Percentiles rank a stretch among this genome's conserved stretches.
These are phyloP conservation scores for Fistularia commersonii DNA, from an alignment of 2,797 vertebrate species.

Conservation along the genomic window DNA sequence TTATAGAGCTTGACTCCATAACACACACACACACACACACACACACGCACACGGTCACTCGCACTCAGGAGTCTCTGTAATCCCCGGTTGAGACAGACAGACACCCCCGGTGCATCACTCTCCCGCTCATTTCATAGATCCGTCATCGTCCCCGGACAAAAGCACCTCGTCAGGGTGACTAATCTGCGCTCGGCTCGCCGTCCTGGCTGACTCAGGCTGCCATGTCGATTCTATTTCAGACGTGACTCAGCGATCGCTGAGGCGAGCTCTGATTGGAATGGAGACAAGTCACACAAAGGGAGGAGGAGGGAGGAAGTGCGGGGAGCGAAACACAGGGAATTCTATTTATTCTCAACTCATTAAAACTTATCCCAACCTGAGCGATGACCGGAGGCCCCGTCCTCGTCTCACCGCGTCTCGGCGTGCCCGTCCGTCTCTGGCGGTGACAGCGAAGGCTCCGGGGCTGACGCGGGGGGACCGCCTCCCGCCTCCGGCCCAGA, in stretches of 20 bases:
- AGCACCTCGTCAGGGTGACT: constrained; percentile 66
- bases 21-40: constrained; percentile 26
- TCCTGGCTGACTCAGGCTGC: constrained; percentile 74
- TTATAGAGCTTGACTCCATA: constrained; percentile 49
- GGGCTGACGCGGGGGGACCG: constrained; percentile 42
- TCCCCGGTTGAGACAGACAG: constrained; percentile 57
- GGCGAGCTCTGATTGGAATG: constrained; percentile 65
- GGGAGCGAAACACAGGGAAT: constrained; percentile 18
- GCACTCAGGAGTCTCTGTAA: constrained; percentile 52
- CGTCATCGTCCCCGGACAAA: constrained; percentile 59
- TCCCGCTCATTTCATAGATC: constrained; percentile 55
- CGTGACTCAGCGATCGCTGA: constrained; percentile 62
- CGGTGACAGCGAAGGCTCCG: constrained; percentile 32
- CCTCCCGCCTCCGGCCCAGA: constrained; percentile 51
- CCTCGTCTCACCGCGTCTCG: constrained; percentile 18
- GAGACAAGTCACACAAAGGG: constrained; percentile 65
- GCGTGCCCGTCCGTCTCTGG: constrained; percentile 4
- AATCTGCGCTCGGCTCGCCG: constrained; percentile 63
- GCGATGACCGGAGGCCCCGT: constrained; percentile 29
- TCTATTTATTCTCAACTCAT: constrained; percentile 48
- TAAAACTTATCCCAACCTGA: constrained; percentile 49
- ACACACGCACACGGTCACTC: constrained; percentile 16
- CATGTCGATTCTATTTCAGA: constrained; percentile 69
- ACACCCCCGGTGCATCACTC: constrained; percentile 61
- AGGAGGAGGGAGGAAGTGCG: constrained; percentile 32